phyloP scores from a whole-genome alignment of 2,113 vertebrate genomes.

The Daubentonia madagascariensis region DNA sequence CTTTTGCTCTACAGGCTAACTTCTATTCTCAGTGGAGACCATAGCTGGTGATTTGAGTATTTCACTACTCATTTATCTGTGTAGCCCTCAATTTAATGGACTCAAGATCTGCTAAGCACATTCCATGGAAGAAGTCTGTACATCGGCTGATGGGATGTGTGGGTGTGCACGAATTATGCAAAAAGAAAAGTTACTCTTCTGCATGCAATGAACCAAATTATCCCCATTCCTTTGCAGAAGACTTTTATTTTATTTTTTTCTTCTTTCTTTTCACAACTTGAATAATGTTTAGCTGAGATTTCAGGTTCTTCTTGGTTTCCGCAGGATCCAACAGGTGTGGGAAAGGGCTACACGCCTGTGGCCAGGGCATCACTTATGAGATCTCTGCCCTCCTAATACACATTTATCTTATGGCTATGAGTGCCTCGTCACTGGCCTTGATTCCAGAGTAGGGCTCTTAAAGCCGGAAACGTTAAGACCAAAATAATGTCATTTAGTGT shows the following conservation, averaged over 20 bases:
- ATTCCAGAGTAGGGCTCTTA: conserved; percentile 66
- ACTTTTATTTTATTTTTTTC: not conserved
- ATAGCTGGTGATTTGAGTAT: not conserved
- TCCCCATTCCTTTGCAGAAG: conserved; percentile 28
- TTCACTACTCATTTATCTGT: not conserved
- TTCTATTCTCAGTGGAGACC: conserved; percentile 12
- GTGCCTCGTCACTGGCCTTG: conserved; percentile 28
- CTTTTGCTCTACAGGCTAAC: conserved; percentile 29
- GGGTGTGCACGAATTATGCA: conserved; percentile 20
- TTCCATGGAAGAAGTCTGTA: not conserved
- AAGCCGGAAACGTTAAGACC: conserved; percentile 67
- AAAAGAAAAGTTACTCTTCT: conserved; percentile 40
- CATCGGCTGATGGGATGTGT: not conserved
- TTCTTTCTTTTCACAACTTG: not conserved
- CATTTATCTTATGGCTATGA: not conserved
- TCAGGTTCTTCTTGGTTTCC: not conserved
- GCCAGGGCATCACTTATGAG: not conserved
- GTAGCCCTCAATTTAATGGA: conserved; percentile 3
- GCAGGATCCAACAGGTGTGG: not conserved
- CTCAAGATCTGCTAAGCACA: not conserved
- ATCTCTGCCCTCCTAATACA: not conserved
- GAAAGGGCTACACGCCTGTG: not conserved
- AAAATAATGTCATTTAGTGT: conserved; percentile 81
- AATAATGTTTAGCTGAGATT: conserved; percentile 49
- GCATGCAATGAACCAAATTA: conserved; percentile 30